Base-by-base conservation (phyloP, 2,113 vertebrate genomes). In the Hippocampus mohnikei region DNA sequence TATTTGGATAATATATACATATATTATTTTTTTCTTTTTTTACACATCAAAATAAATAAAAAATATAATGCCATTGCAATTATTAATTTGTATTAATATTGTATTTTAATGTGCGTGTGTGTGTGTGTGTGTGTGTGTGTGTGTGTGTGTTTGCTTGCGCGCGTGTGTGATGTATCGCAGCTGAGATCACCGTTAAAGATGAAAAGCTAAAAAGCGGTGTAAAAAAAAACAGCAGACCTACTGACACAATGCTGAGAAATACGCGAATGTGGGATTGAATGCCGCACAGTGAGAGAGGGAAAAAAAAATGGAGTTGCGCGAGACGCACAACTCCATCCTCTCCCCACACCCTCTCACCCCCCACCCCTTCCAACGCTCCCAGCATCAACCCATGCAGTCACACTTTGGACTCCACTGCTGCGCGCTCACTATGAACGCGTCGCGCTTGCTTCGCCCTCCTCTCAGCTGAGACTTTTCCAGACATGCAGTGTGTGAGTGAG, bases 401-500 rank as follows among this genome's bases (percentile, higher is more conserved):
- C 63, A 65, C 42, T 65, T 42, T 9, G 42, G 63, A 46, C 63
- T 65, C 63, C 63, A 48, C 21, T 25, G 13, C n/a, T 10, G 41
- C 63, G 23, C 63, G 63, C 23, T 25, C 63, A 65, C 23, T 65
- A 65, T 65, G 62, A 65, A 64, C 3, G 61, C 33, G 62, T 41
- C 21, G 21, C 9, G 62, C 40, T 15, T 11, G 8, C 33, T 3
- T 21, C 59, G 37, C 21, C 21, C 8, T 44, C 5, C 21, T n/a
- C 41, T 9, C 18, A 7, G 21, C 21, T 64, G 37, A 13, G 4
- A 64, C 42, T 65, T 48, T 46, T 65, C 27, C 23, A 23, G 40
- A 15, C 62, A 42, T 23, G 62, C 62, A 23, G 66, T 66, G 69
- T 42, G 40, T 29, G 25, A 8, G 66, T 63, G 48, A 21, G 12